Evolutionary conservation across 2,888 invertebrate species (phyloP).

Genomic region (Podabrus alpinus): DNA sequence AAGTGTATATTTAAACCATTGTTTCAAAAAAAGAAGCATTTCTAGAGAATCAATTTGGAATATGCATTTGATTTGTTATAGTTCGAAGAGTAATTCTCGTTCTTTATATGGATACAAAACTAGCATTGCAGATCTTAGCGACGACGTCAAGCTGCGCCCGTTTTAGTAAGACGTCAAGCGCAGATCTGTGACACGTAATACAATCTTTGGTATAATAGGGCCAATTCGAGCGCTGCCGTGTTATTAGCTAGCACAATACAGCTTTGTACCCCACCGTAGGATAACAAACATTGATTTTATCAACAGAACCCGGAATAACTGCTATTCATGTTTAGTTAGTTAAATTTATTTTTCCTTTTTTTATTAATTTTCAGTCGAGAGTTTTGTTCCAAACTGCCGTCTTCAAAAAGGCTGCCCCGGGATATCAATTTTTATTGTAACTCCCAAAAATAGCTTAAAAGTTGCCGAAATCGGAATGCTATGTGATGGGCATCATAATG

Average conservation of each 20-base stretch:
- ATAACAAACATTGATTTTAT: constrained; percentile 51
- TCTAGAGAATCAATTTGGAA: not conserved
- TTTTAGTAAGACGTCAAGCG: constrained; percentile 52
- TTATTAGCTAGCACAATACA: constrained; percentile 50
- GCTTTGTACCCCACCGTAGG: constrained; percentile 43
- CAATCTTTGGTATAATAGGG: constrained; percentile 55
- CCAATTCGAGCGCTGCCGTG: constrained; percentile 49
- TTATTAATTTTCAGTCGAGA: not conserved
- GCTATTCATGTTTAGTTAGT: constrained; percentile 16
- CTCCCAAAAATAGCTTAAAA: too few relatives aligned
- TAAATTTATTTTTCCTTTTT: not conserved
- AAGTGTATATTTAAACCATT: not conserved
- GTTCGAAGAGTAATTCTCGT: constrained; percentile 18
- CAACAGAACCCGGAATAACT: constrained; percentile 36
- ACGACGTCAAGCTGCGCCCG: constrained; percentile 46
- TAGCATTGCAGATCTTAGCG: constrained; percentile 26
- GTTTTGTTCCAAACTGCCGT: too few relatives aligned
- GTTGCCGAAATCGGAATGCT: too few relatives aligned
- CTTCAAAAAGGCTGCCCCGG: too few relatives aligned
- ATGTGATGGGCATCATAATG: too few relatives aligned
- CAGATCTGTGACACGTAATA: constrained; percentile 53
- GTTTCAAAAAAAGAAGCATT: not conserved
- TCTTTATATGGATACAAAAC: constrained; percentile 12
- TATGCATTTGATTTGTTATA: constrained; percentile 3
- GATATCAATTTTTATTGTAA: too few relatives aligned